These are phyloP conservation scores for Macaca mulatta DNA, from an alignment of 2,113 vertebrate genomes.

Conservation along the genomic window DNA sequence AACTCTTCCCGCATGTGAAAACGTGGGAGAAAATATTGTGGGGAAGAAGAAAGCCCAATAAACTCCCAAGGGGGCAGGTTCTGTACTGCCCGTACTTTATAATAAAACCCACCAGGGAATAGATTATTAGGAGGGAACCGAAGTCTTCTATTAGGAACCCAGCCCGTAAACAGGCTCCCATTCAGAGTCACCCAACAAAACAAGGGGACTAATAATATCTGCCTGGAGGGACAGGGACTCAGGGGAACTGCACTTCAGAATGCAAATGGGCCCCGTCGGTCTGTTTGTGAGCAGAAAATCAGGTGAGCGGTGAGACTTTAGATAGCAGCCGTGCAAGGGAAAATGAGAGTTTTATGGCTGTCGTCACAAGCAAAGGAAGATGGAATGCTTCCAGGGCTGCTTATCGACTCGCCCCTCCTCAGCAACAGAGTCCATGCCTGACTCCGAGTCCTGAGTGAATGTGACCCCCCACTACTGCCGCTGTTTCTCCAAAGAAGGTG, in stretches of 20 bases:
- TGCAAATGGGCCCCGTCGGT: slow-evolving; percentile 43
- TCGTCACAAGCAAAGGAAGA: slow-evolving; percentile 7
- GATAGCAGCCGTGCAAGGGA: not conserved
- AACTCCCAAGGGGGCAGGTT: slow-evolving; percentile 70
- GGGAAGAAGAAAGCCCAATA: slow-evolving; percentile 72
- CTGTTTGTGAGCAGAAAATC: not conserved
- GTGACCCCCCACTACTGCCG: not conserved
- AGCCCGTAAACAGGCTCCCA: slow-evolving; percentile 75
- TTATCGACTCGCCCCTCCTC: not conserved
- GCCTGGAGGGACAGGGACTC: slow-evolving; percentile 57
- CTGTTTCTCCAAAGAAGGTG: not conserved
- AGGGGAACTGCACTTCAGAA: slow-evolving; percentile 64
- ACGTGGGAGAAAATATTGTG: slow-evolving; percentile 70
- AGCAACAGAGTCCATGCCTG: not conserved
- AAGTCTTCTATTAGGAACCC: slow-evolving; percentile 70
- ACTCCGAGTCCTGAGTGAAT: not conserved
- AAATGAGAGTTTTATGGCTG: not conserved
- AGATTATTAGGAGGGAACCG: slow-evolving; percentile 77
- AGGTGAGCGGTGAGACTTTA: not conserved
- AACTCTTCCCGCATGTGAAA: slow-evolving; percentile 37
- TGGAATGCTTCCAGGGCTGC: slow-evolving; percentile 9
- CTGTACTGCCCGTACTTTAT: slow-evolving; percentile 65
- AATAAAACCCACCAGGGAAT: slow-evolving; percentile 78
- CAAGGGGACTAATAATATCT: slow-evolving; percentile 76
- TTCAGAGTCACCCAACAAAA: slow-evolving; percentile 81